Percentiles rank a stretch among this genome's conserved stretches.
Conservation (phyloP, 2,113 vertebrate genomes). For the Onychostoma macrolepis region DNA sequence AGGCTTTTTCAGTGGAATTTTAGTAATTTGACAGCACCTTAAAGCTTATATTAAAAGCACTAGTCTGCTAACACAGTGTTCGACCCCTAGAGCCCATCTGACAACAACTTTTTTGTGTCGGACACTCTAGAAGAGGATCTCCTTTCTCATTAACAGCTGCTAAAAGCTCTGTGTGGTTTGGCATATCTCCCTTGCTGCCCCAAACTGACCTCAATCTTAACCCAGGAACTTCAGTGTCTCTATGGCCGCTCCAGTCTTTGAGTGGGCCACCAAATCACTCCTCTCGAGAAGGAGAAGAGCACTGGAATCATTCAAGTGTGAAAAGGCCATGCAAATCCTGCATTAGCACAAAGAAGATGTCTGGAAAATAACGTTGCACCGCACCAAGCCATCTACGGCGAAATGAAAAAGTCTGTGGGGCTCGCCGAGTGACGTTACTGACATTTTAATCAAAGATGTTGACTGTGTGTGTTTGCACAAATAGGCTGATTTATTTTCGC, state of each 20-base stretch:
- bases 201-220: constrained; percentile 49
- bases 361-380: constrained; percentile 37
- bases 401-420: constrained; percentile 9
- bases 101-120: constrained; percentile 22
- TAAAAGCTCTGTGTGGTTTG: constrained; percentile 34
- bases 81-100: constrained; percentile 3
- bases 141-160: constrained; percentile 47
- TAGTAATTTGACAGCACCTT: background rate
- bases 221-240: constrained; percentile 13
- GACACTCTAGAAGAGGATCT: constrained; percentile 9
- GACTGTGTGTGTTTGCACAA: constrained; percentile 18
- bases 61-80: background rate
- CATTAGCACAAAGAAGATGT: constrained; percentile 36
- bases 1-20: no score
- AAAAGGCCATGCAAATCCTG: constrained; percentile 44
- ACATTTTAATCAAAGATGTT: constrained; percentile 36
- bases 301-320: constrained; percentile 40
- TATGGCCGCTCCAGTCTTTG: constrained; percentile 27
- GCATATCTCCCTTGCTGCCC: constrained; percentile 34
- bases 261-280: constrained; percentile 40
- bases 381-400: constrained; percentile 13
- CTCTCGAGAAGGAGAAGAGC: constrained; percentile 21
- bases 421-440: constrained; percentile 2
- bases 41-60: background rate
- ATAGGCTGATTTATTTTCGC: constrained; percentile 36